Conservation (phyloP, 2,113 vertebrate genomes). For the Perognathus longimembris region DNA sequence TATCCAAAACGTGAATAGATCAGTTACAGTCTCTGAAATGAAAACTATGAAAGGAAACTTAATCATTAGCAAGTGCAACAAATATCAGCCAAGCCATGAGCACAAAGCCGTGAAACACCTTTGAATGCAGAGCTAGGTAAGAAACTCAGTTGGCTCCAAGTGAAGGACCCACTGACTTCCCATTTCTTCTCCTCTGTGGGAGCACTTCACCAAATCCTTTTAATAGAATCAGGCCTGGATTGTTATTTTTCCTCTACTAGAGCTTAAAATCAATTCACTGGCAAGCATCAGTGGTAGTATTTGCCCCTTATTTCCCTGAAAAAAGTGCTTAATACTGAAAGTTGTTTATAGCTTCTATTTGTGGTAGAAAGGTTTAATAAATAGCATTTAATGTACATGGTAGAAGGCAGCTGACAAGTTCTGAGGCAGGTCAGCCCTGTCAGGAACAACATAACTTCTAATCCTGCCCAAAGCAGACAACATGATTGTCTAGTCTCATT, state of each 20-base stretch:
- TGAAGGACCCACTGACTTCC: accelerated
- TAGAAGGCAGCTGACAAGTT: background rate
- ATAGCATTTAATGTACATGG: constrained; percentile 68
- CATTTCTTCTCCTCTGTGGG: background rate
- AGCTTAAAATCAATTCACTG: constrained; percentile 74
- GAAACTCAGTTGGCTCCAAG: background rate
- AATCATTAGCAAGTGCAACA: background rate
- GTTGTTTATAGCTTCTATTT: constrained; percentile 70
- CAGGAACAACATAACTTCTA: constrained; percentile 69
- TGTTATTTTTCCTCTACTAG: constrained; percentile 57
- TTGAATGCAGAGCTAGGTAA: background rate
- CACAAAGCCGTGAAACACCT: background rate
- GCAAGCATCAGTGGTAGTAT: constrained; percentile 68
- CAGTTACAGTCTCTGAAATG: constrained; percentile 28
- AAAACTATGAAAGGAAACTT: constrained; percentile 8
- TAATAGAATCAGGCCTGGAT: constrained; percentile 74
- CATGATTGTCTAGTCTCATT: constrained; percentile 78
- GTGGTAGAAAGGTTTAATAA: constrained; percentile 78
- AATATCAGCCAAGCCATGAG: background rate
- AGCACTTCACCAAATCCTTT: constrained; percentile 71
- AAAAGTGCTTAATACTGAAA: constrained; percentile 79
- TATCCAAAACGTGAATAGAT: background rate
- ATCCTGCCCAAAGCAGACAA: constrained; percentile 75
- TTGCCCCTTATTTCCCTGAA: constrained; percentile 54
- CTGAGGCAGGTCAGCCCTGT: constrained; percentile 75